A percentile compares a stretch with the other conserved stretches of the same genome.
Evolutionary conservation across 2,888 invertebrate genomes (phyloP).

Genomic region (Hyppa rectilinea): DNA sequence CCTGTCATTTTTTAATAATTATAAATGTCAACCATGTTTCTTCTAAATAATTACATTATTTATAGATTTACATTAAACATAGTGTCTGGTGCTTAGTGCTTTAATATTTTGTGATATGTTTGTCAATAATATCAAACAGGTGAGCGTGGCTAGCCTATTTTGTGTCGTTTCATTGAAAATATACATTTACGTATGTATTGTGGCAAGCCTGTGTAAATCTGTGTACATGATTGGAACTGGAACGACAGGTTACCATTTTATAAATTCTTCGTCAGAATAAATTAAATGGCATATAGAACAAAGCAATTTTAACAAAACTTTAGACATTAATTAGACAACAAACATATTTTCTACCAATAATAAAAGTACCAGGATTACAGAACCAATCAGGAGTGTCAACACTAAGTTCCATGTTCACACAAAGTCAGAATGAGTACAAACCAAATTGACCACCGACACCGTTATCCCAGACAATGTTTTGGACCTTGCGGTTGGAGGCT

Average conservation of each 20-base stretch:
- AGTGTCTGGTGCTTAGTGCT: conserved; percentile 56
- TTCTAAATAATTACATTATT: conserved; percentile 26
- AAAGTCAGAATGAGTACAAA: conserved; percentile 84
- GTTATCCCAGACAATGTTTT: conserved; percentile 89
- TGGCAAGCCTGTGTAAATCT: conserved; percentile 61
- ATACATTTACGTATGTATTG: conserved; percentile 42
- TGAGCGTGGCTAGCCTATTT: conserved; percentile 65
- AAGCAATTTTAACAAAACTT: not conserved
- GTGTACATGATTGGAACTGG: conserved; percentile 60
- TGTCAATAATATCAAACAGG: conserved; percentile 19
- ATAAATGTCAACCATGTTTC: conserved; percentile 1
- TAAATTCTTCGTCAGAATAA: conserved; percentile 16
- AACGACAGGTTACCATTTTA: conserved; percentile 24
- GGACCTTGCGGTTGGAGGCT: conserved; percentile 87
- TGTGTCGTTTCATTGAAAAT: conserved; percentile 23
- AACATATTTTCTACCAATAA: not conserved
- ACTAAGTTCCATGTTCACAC: conserved; percentile 73
- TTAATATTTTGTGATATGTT: conserved; percentile 31
- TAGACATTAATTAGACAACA: not conserved
- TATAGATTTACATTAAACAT: not conserved
- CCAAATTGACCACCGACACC: conserved; percentile 90
- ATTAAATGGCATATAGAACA: conserved; percentile 15
- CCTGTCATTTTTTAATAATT: no score
- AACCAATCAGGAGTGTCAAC: conserved; percentile 75
- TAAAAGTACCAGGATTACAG: conserved; percentile 74